Percentiles rank a stretch among this genome's conserved stretches.
Evolutionary conservation across 1,140 invertebrate genomes (phyloP).

Genomic region (Samia ricini): DNA sequence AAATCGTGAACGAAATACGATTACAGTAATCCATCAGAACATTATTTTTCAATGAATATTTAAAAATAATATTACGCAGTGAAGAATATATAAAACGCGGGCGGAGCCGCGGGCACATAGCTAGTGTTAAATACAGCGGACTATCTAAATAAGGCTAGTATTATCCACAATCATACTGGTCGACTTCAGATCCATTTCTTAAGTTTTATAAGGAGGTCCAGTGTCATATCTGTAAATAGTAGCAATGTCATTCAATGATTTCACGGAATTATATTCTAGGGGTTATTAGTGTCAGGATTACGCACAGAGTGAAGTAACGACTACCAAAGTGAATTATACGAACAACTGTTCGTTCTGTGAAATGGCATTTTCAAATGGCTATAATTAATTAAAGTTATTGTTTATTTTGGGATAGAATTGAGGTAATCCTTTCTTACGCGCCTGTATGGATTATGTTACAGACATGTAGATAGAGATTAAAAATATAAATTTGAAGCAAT

Average conservation of each 20-base stretch:
- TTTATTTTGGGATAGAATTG: no score
- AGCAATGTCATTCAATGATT: constrained; percentile 8
- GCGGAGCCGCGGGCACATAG: no score
- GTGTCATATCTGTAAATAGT: constrained; percentile 7
- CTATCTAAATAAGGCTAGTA: not conserved
- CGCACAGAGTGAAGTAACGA: not conserved
- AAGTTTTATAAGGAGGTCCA: not conserved
- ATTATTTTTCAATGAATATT: no score
- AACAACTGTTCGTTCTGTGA: not conserved
- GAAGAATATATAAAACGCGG: no score
- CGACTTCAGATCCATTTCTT: not conserved
- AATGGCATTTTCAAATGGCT: not conserved
- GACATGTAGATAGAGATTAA: no score
- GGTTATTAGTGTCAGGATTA: not conserved
- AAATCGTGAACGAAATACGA: no score
- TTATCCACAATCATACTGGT: not conserved
- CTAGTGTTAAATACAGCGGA: not conserved
- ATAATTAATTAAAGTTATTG: not conserved
- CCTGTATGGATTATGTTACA: no score
- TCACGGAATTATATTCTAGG: constrained; percentile 5
- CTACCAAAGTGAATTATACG: not conserved
- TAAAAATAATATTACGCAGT: no score
- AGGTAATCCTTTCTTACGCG: no score
- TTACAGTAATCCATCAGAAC: no score
- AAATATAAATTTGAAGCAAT: no score